Evolutionary conservation across 2,888 invertebrate genomes (phyloP).

Genomic region (Agrotis exclamationis): DNA sequence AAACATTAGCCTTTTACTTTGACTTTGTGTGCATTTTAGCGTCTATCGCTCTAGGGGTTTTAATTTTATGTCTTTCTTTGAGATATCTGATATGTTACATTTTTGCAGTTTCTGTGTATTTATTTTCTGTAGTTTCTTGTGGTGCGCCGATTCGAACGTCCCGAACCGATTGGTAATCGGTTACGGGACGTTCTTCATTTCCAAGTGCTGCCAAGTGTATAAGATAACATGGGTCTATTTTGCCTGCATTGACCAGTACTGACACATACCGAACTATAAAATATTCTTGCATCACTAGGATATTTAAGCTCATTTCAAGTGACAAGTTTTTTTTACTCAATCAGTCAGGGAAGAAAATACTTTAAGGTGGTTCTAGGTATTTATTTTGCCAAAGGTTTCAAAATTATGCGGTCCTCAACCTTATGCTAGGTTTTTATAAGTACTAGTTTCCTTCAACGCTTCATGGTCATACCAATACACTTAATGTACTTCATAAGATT

Average conservation of each 20-base stretch:
- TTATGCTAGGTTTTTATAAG: neutral
- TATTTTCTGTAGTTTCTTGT: too few species aligned
- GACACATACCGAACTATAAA: too few species aligned
- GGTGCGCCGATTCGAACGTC: too few species aligned
- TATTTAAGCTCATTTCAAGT: neutral
- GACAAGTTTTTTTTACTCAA: neutral
- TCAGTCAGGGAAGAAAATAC: neutral
- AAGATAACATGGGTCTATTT: too few species aligned
- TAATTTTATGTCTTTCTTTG: neutral
- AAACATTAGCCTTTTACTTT: neutral
- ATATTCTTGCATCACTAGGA: too few species aligned
- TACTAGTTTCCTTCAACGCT: neutral
- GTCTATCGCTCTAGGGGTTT: neutral
- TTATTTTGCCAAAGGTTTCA: neutral
- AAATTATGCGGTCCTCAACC: neutral
- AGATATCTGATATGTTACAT: too few species aligned
- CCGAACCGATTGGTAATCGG: neutral
- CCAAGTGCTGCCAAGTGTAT: too few species aligned
- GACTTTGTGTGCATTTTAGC: conserved; percentile 1
- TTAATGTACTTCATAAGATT: neutral
- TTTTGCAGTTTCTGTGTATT: neutral
- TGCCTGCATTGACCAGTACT: too few species aligned
- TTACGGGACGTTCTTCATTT: too few species aligned
- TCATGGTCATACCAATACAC: neutral
- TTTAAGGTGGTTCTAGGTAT: neutral